These are phyloP conservation scores for Pseudochirops corinnae DNA, from an alignment of 2,797 vertebrate genomes.

Conservation along the genomic window DNA sequence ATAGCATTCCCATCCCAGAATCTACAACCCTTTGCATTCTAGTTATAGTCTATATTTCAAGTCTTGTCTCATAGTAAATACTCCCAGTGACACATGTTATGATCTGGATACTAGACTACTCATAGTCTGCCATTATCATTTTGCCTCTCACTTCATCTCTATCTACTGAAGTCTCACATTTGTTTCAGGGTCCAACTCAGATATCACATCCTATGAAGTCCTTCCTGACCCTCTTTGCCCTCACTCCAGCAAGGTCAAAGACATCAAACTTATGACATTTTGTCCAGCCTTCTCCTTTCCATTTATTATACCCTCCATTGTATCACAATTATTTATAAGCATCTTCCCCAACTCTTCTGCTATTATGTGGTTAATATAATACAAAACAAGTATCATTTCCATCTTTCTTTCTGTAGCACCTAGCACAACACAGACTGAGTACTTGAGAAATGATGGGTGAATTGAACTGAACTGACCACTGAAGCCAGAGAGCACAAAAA, in stretches of 20 bases:
- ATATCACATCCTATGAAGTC: background rate
- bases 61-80: background rate
- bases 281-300: background rate
- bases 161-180: background rate
- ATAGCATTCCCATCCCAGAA: background rate
- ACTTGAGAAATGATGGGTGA: background rate
- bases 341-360: background rate
- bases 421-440: background rate
- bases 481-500: background rate
- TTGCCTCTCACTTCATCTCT: background rate
- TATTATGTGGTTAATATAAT: background rate
- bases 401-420: background rate
- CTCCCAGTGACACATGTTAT: background rate
- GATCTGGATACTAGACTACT: background rate
- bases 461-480: background rate
- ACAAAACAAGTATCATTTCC: background rate
- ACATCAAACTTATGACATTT: background rate
- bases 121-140: background rate
- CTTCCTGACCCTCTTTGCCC: fast-evolving
- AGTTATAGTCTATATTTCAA: background rate
- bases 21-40: no score
- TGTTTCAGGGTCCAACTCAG: background rate
- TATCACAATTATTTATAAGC: background rate
- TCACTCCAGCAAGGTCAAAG: background rate
- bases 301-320: background rate